These are phyloP conservation scores for Coleophora flavipennella DNA, from an alignment of 2,888 invertebrate genomes.

Conservation along the genomic window DNA sequence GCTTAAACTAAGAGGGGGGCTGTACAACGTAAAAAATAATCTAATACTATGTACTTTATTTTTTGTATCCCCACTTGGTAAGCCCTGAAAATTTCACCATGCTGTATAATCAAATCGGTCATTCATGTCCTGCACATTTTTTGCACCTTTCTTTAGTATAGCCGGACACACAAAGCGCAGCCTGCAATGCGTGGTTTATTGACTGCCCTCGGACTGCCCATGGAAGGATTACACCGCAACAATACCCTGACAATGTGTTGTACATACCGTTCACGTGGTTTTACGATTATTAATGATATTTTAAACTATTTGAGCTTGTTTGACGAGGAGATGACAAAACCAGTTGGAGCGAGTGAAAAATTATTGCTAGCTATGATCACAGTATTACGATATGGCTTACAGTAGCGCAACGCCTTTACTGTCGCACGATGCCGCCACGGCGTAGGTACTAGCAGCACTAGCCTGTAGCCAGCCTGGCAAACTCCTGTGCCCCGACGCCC, in stretches of 20 bases:
- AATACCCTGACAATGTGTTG: slow-evolving; percentile 28
- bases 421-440: too few species aligned
- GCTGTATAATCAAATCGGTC: slow-evolving; percentile 43
- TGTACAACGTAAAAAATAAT: too few species aligned
- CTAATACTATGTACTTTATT: too few species aligned
- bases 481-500: too few species aligned
- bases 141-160: slow-evolving; percentile 42
- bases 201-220: slow-evolving; percentile 39
- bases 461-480: too few species aligned
- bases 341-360: not conserved
- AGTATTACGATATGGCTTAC: too few species aligned
- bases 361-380: not conserved
- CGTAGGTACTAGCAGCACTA: too few species aligned
- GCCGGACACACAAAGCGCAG: slow-evolving; percentile 30
- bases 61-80: too few species aligned
- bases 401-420: too few species aligned
- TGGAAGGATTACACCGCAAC: slow-evolving; percentile 41
- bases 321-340: not conserved
- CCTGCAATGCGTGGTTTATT: slow-evolving; percentile 40
- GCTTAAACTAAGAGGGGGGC: too few species aligned
- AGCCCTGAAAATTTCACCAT: slow-evolving; percentile 12
- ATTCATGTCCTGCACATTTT: slow-evolving; percentile 50
- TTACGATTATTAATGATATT: slow-evolving; percentile 29
- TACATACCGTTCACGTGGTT: slow-evolving; percentile 21
- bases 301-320: slow-evolving; percentile 3